Evolutionary conservation across 2,888 invertebrate species (phyloP).

Genomic region (Pyrocoelia pectoralis): DNA sequence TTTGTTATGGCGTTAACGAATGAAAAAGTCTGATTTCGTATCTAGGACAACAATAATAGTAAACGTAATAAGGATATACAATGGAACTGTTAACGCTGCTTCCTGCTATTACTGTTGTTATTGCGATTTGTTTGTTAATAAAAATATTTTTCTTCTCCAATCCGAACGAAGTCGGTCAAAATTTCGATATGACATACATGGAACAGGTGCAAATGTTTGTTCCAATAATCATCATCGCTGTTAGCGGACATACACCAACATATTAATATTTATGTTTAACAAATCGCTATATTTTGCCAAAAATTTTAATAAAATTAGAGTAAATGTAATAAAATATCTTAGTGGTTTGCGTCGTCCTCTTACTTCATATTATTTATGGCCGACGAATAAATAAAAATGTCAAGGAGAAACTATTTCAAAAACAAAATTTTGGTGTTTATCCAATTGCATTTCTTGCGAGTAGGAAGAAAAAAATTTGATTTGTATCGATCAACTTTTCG

Average conservation of each 20-base stretch:
- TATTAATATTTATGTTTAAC: conserved; percentile 9
- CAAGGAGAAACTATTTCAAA: too few species aligned
- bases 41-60: conserved; percentile 11
- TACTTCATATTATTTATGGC: too few species aligned
- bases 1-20: neutral
- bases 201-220: too few species aligned
- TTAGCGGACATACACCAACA: neutral
- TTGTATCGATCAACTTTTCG: too few species aligned
- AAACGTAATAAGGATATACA: conserved; percentile 12
- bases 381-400: too few species aligned
- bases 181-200: too few species aligned
- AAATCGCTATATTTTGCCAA: conserved; percentile 7
- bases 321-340: too few species aligned
- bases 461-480: too few species aligned
- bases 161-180: neutral
- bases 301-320: conserved; percentile 2
- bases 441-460: too few species aligned
- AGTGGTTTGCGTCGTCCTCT: too few species aligned
- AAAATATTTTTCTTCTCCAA: neutral
- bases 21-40: conserved; percentile 4
- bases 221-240: neutral
- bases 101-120: conserved; percentile 5
- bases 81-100: conserved; percentile 6
- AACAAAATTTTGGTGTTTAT: too few species aligned
- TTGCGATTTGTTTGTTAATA: neutral